These are phyloP conservation scores for Pseudopipra pipra DNA, from an alignment of 2,113 vertebrate species.

Conservation along the genomic window DNA sequence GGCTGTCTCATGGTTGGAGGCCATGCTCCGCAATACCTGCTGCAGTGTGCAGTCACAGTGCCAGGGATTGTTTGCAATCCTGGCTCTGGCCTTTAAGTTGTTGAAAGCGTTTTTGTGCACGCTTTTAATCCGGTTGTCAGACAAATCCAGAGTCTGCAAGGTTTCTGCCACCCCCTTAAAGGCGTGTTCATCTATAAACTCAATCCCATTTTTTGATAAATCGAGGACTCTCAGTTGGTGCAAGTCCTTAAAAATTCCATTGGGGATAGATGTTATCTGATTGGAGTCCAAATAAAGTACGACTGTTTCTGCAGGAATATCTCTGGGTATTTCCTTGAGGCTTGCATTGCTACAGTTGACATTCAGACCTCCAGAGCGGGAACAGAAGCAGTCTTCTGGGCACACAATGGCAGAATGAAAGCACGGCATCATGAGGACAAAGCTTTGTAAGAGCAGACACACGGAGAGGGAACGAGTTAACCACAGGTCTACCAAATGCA, in stretches of 20 bases:
- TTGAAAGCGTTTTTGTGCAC: constrained; percentile 96
- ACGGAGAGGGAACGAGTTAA: constrained; percentile 96
- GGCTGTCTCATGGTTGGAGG: constrained; percentile 91
- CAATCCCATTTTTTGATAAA: constrained; percentile 95
- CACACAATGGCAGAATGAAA: constrained; percentile 99
- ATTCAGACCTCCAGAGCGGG: constrained; percentile 88
- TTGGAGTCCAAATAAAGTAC: constrained; percentile 94
- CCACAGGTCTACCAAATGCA: constrained; percentile 99
- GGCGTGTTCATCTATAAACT: constrained; percentile 91
- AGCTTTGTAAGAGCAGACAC: constrained; percentile 97
- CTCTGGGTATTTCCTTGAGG: constrained; percentile 95
- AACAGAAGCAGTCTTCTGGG: constrained; percentile 94
- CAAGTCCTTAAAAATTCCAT: constrained; percentile 93
- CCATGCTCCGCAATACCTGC: constrained; percentile 94
- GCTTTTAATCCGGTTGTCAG: constrained; percentile 93
- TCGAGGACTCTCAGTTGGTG: constrained; percentile 91
- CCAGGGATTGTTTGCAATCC: constrained; percentile 96
- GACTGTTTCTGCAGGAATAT: constrained; percentile 91
- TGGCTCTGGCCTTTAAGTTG: constrained; percentile 89
- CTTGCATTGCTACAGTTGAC: constrained; percentile 95
- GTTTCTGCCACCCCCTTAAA: constrained; percentile 93
- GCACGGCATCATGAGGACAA: constrained; percentile 98
- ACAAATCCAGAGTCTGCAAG: constrained; percentile 93
- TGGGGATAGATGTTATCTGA: constrained; percentile 94
- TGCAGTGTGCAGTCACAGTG: constrained; percentile 97